Evolutionary conservation across 2,797 vertebrate species (phyloP).

Genomic region (Pristis pectinata): DNA sequence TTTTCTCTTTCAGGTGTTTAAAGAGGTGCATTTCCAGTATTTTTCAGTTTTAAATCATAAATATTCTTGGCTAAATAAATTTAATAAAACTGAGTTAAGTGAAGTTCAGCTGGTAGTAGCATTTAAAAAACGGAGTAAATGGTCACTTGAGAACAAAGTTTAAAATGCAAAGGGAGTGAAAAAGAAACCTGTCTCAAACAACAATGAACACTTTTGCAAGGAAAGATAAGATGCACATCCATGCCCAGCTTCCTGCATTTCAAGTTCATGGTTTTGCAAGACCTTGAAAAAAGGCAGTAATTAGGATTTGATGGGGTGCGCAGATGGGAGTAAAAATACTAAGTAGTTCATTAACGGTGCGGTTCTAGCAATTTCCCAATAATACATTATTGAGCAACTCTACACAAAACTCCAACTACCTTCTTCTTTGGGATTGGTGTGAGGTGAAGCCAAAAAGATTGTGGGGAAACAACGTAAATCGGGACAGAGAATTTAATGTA

Average conservation of each 20-base stretch:
- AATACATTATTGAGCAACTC: not conserved
- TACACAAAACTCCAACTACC: not conserved
- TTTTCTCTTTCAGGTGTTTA: not conserved
- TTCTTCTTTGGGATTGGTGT: too few species aligned
- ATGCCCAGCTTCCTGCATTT: not conserved
- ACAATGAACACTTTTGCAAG: not conserved
- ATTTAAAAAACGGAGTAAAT: not conserved
- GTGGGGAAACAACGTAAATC: not conserved
- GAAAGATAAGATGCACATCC: not conserved
- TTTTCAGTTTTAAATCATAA: not conserved
- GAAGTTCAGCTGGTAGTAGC: not conserved
- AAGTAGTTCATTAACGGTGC: not conserved
- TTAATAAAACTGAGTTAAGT: not conserved
- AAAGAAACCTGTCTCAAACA: not conserved
- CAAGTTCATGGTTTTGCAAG: not conserved
- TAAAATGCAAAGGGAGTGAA: not conserved
- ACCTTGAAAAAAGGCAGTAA: not conserved
- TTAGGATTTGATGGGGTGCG: not conserved
- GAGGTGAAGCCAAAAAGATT: not conserved
- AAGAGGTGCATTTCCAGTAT: not conserved
- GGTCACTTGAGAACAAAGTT: not conserved
- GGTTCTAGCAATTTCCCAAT: not conserved
- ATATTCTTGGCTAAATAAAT: not conserved
- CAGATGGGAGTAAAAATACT: not conserved
- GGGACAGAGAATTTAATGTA: not conserved